phyloP scores from a whole-genome alignment of 2,797 vertebrate species.

The Botia almorhae region DNA sequence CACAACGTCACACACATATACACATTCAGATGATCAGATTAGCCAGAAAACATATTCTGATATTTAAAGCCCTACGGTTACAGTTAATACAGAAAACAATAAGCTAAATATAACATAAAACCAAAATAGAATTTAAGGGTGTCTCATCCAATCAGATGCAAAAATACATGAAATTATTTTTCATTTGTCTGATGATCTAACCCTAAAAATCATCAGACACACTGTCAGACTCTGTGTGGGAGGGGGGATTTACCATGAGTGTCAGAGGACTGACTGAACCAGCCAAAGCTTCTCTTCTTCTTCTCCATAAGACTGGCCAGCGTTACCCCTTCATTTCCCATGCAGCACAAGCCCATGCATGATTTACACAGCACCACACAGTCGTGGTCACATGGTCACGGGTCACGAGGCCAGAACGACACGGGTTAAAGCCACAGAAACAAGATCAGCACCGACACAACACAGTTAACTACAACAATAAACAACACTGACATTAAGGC shows the following conservation, averaged over 20 bases:
- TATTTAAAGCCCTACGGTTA: no score
- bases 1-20: constrained; percentile 24
- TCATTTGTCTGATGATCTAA: not conserved
- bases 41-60: no score
- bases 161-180: no score
- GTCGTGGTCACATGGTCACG: constrained; percentile 60
- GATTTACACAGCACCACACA: constrained; percentile 71
- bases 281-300: constrained; percentile 97
- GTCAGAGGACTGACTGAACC: constrained; percentile 94
- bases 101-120: not conserved
- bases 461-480: constrained; percentile 62
- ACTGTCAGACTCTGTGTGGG: not conserved
- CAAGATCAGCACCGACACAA: constrained; percentile 74
- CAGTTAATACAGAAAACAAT: not conserved
- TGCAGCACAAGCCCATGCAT: constrained; percentile 77
- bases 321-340: constrained; percentile 87
- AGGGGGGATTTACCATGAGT: constrained; percentile 92
- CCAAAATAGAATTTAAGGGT: not conserved
- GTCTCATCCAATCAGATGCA: not conserved
- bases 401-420: constrained; percentile 77
- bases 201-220: not conserved
- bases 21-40: no score
- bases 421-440: constrained; percentile 68
- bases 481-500: constrained; percentile 71
- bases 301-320: constrained; percentile 95